Base-by-base conservation (phyloP, 2,888 invertebrate genomes). In the Globia sparganii region DNA sequence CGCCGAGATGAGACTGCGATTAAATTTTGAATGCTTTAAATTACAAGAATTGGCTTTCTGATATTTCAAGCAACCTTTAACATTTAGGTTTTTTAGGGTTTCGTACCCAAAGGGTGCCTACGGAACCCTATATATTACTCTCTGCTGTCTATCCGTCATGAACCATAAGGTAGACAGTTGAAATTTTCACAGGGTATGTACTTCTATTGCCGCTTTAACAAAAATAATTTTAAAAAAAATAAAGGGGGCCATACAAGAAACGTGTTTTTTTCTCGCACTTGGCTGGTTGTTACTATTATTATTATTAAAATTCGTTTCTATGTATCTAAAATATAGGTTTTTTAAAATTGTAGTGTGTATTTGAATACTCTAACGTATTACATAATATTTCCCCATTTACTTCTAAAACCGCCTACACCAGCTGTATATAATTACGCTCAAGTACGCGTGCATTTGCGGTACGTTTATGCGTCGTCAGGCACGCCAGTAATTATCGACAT, bases 401-500 rank as follows among this genome's bases (percentile, higher is more conserved):
- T 49, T 64, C 64, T 78, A 72, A 72, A 58, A 72, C 72, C 21
- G 9, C 53, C 25, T 66, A 37, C 64, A 46, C 56, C 34, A 65
- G 37, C 28, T n/a, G 11, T 68, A 65, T 49, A 68, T 65, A 75
- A 68, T 74, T 11, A 81, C 40, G 37, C 34, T 64, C 37, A 79
- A 81, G 75, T 76, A 72, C 64, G 46, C 46, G n/a, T 75, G 28
- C 40, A 53, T 83, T 74, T 77, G 75, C 69, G 65, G 77, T 72
- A 82, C 70, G 70, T 85, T 89, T 80, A 87, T 86, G 85, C 86
- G 75, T 85, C 85, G 81, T 71, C 75, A 74, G 81, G 75, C 80
- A 72, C 83, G 87, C 79, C 81, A 88, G 91, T 91, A 93, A 92
- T 94, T 94, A 93, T 92, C 91, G 91, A 90, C 89, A 89, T 90